Conservation (phyloP, 1,140 invertebrate species). For the Holcopasites calliopsidis region DNA sequence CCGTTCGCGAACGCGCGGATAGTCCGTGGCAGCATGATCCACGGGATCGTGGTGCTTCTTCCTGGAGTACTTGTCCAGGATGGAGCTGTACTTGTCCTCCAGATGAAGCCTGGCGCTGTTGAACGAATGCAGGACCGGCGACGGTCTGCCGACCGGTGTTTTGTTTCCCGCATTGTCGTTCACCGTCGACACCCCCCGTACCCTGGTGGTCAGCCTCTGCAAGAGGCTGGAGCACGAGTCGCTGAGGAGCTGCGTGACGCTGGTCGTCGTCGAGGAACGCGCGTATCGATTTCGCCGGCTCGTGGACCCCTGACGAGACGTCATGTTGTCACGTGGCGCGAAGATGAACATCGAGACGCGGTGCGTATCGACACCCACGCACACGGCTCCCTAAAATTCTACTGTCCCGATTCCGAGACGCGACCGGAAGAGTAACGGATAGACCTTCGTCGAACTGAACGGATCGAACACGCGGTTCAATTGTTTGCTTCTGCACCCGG, state of each 20-base stretch:
- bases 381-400: too few species aligned
- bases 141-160: background rate
- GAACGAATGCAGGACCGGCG: conserved; percentile 59
- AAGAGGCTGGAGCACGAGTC: conserved; percentile 91
- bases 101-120: conserved; percentile 83
- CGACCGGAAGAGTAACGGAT: too few species aligned
- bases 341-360: conserved; percentile 71
- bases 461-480: too few species aligned
- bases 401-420: too few species aligned
- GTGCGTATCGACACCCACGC: background rate
- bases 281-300: conserved; percentile 82
- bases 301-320: conserved; percentile 64
- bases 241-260: conserved; percentile 90
- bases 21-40: conserved; percentile 26
- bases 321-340: conserved; percentile 71
- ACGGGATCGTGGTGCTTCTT: conserved; percentile 78
- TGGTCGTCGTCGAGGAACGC: conserved; percentile 87
- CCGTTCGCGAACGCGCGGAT: conserved; percentile 39
- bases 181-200: conserved; percentile 84
- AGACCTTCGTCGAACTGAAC: too few species aligned
- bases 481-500: too few species aligned
- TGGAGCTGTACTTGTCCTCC: conserved; percentile 87
- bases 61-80: conserved; percentile 84
- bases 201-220: conserved; percentile 86
- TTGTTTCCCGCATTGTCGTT: conserved; percentile 47